Conservation (phyloP, 2,113 vertebrate genomes). For the Tauraco erythrolophus region DNA sequence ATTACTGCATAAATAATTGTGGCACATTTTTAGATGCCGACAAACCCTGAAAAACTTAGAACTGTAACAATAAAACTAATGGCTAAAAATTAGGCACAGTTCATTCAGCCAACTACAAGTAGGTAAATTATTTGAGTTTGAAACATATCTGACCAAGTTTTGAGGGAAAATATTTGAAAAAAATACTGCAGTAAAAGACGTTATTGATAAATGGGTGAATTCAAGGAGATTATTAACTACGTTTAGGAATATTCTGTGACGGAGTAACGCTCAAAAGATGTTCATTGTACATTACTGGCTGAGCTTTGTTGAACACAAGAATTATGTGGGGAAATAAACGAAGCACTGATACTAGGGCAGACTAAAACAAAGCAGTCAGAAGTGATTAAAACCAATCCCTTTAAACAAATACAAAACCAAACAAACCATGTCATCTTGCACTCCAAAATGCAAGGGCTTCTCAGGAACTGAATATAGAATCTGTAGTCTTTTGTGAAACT, state of each 20-base stretch:
- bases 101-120: not conserved
- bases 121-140: not conserved
- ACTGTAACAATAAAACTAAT: not conserved
- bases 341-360: not conserved
- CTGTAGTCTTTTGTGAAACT: not conserved
- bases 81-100: not conserved
- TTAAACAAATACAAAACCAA: not conserved
- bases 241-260: not conserved
- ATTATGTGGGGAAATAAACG: not conserved
- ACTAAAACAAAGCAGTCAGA: not conserved
- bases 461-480: not conserved
- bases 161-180: not conserved
- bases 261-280: not conserved
- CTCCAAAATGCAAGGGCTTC: not conserved
- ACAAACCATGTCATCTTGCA: not conserved
- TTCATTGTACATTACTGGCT: not conserved
- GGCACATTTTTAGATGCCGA: not conserved
- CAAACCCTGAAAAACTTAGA: not conserved
- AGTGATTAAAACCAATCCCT: not conserved
- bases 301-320: not conserved
- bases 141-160: not conserved
- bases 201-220: not conserved
- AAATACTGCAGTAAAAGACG: not conserved
- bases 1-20: not conserved
- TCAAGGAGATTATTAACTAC: not conserved